Evolutionary conservation across 2,797 vertebrate genomes (phyloP).

Genomic region (Aythya fuligula): DNA sequence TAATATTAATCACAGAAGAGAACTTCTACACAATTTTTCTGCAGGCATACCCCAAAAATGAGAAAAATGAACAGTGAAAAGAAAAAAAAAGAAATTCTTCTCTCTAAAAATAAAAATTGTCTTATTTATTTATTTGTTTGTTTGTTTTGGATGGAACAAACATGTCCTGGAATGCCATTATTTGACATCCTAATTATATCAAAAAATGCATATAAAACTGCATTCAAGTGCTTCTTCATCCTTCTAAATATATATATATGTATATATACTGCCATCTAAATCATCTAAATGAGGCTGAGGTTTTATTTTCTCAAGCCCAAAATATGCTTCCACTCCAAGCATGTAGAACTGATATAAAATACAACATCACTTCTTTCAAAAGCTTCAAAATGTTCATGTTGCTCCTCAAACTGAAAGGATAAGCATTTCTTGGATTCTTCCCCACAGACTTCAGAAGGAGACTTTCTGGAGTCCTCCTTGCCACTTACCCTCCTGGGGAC

Average conservation of each 20-base stretch:
- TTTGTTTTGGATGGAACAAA: neutral
- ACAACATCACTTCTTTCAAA: neutral
- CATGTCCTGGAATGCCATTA: neutral
- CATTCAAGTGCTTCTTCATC: neutral
- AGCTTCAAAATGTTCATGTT: neutral
- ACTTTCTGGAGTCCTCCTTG: neutral
- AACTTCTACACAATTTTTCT: neutral
- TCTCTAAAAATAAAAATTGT: neutral
- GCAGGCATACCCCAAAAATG: neutral
- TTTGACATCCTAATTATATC: neutral
- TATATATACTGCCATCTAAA: neutral
- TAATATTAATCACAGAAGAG: neutral
- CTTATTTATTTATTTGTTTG: too few relatives aligned
- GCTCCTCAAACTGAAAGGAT: neutral
- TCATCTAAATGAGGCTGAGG: neutral
- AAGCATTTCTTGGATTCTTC: neutral
- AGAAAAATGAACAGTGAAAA: neutral
- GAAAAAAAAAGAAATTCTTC: neutral
- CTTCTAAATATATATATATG: too few relatives aligned
- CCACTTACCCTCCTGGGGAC: neutral
- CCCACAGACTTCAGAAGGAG: neutral
- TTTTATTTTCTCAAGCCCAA: neutral
- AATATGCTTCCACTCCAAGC: neutral
- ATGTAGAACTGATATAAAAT: neutral
- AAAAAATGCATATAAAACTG: neutral